Conservation (phyloP, 2,113 vertebrate species). For the Megalops atlanticus region DNA sequence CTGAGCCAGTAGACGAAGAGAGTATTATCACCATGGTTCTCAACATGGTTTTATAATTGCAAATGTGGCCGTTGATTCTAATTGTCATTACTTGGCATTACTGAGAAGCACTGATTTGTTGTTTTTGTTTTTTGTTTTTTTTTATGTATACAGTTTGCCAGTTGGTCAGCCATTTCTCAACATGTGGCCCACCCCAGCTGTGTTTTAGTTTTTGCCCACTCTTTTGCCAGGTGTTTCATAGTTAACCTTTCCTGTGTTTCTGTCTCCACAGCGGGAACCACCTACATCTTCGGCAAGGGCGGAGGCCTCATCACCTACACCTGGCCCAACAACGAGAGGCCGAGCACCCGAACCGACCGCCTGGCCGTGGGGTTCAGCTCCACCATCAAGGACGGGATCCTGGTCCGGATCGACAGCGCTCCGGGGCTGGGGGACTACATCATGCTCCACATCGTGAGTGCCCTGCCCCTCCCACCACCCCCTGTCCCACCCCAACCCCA, state of each 20-base stretch:
- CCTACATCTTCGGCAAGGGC: constrained; percentile 95
- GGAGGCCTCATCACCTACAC: constrained; percentile 94
- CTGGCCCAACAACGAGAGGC: constrained; percentile 94
- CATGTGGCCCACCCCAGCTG: background rate
- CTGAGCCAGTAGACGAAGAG: too few species aligned
- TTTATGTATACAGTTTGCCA: too few species aligned
- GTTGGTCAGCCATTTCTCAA: too few species aligned
- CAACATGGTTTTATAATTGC: too few species aligned
- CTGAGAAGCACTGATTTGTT: too few species aligned
- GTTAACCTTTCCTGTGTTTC: constrained; percentile 24
- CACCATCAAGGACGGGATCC: constrained; percentile 89
- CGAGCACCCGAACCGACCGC: constrained; percentile 92
- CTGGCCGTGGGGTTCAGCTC: constrained; percentile 81
- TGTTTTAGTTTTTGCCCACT: too few species aligned
- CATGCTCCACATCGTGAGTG: constrained; percentile 96
- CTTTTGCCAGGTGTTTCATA: background rate
- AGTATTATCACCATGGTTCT: too few species aligned
- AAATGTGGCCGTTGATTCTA: too few species aligned
- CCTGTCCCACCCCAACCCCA: background rate
- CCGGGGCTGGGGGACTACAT: constrained; percentile 94
- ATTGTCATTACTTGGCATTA: too few species aligned
- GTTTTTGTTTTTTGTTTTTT: background rate
- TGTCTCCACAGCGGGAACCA: constrained; percentile 83
- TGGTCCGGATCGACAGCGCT: constrained; percentile 94
- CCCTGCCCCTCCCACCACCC: background rate